phyloP scores from a whole-genome alignment of 2,113 vertebrate species.

The Cyprinodon brontotheroides region DNA sequence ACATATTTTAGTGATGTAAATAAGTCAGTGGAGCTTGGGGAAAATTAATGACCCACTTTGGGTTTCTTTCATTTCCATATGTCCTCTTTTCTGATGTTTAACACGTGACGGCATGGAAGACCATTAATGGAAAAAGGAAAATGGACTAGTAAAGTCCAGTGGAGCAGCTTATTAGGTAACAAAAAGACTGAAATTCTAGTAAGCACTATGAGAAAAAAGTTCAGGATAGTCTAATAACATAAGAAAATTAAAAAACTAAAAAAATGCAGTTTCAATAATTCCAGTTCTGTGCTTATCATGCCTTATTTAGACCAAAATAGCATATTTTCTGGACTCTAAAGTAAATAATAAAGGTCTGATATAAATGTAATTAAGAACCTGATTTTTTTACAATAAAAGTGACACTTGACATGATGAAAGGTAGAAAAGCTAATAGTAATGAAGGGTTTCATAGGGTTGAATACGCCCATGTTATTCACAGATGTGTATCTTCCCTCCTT shows the following conservation, averaged over 20 bases:
- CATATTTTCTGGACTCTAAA: not conserved
- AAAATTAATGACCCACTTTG: conserved; percentile 60
- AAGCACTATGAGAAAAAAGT: conserved; percentile 10
- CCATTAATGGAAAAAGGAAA: not conserved
- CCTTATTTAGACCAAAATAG: not conserved
- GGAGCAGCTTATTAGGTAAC: conserved; percentile 12
- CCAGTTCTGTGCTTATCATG: too few species aligned
- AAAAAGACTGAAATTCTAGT: conserved; percentile 31
- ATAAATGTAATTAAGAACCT: not conserved
- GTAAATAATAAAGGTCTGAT: not conserved
- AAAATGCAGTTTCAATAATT: conserved; percentile 1
- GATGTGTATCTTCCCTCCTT: not conserved
- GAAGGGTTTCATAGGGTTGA: not conserved
- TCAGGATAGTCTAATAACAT: not conserved
- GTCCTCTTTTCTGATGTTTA: conserved; percentile 41
- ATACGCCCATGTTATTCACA: not conserved
- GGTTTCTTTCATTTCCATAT: conserved; percentile 58
- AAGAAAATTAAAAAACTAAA: not conserved
- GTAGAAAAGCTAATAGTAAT: not conserved
- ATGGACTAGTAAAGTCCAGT: conserved; percentile 10
- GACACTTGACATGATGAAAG: not conserved
- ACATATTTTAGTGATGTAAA: conserved; percentile 50
- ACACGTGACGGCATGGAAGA: conserved; percentile 22
- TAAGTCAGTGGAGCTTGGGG: conserved; percentile 43
- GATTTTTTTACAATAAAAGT: not conserved